phyloP scores from a whole-genome alignment of 2,888 invertebrate species.

The Cephus nigrinus region DNA sequence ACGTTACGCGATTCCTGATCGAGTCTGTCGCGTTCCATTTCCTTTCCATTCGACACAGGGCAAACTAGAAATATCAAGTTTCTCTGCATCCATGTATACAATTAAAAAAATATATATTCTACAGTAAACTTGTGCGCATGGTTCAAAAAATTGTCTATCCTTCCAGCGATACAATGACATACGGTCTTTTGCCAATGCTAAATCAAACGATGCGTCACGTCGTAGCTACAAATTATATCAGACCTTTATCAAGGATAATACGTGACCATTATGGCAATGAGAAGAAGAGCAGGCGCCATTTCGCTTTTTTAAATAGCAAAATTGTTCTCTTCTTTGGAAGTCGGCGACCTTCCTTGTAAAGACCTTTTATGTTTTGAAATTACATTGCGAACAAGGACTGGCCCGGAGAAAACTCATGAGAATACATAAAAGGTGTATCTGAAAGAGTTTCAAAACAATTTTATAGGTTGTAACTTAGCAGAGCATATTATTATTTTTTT shows the following conservation, averaged over 20 bases:
- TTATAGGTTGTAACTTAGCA: background rate
- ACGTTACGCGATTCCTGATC: background rate
- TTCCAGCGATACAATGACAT: background rate
- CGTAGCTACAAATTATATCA: background rate
- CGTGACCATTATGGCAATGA: background rate
- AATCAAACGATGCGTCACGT: background rate
- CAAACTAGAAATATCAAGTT: background rate
- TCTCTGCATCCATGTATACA: background rate
- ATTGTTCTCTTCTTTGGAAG: background rate
- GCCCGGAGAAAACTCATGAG: background rate
- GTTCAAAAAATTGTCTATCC: background rate
- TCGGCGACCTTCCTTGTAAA: background rate
- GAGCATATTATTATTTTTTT: background rate
- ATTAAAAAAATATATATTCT: background rate
- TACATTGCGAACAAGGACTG: background rate
- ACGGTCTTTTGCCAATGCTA: background rate
- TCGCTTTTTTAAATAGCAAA: background rate
- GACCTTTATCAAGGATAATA: background rate
- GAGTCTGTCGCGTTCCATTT: background rate
- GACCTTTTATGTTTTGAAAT: background rate
- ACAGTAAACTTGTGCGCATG: background rate
- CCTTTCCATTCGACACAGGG: background rate
- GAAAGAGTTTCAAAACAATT: background rate
- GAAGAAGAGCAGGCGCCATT: background rate
- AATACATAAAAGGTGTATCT: background rate